Conservation (phyloP, 2,797 vertebrate genomes). For the Hippoglossus hippoglossus region DNA sequence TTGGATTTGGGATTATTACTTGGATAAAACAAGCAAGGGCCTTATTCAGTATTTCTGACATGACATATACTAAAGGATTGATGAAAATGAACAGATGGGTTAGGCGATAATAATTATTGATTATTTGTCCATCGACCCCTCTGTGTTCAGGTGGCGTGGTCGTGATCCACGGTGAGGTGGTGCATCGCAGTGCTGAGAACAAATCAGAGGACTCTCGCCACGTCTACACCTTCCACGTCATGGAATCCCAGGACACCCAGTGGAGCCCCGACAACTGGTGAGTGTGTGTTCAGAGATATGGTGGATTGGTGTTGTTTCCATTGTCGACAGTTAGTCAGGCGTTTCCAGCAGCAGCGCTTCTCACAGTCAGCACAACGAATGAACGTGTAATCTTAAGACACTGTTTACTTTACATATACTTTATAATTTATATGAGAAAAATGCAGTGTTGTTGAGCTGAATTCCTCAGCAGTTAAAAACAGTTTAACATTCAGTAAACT, state of each 20-base stretch:
- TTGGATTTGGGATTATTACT: not conserved
- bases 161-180: constrained; percentile 94
- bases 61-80: too few species aligned
- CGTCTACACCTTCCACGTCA: constrained; percentile 93
- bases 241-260: constrained; percentile 88
- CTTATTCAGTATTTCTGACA: not conserved
- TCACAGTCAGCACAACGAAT: too few species aligned
- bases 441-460: not conserved
- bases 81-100: too few species aligned
- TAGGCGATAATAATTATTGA: too few species aligned
- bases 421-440: not conserved
- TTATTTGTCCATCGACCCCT: not conserved
- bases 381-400: too few species aligned
- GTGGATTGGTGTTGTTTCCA: not conserved
- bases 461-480: too few species aligned
- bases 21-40: not conserved
- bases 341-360: not conserved
- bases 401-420: too few species aligned
- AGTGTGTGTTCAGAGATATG: constrained; percentile 22
- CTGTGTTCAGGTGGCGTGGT: constrained; percentile 85
- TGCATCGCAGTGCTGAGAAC: constrained; percentile 92
- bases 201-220: constrained; percentile 88
- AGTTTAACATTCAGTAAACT: too few species aligned
- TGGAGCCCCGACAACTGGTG: constrained; percentile 98
- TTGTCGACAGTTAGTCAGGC: not conserved